Conservation (phyloP, 2,888 invertebrate genomes). For the Lamproptera curius region DNA sequence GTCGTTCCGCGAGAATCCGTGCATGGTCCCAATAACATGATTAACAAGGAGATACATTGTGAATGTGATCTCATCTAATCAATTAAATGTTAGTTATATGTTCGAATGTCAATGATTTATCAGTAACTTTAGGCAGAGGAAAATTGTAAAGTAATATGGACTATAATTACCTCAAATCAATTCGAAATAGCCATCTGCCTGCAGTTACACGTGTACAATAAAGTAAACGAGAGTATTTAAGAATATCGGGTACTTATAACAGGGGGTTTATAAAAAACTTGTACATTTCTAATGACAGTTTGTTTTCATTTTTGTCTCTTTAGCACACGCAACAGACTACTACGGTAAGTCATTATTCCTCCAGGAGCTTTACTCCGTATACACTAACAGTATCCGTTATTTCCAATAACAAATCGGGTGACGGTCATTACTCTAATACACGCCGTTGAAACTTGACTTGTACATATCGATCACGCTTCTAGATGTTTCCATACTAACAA, state of each 20-base stretch:
- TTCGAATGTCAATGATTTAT: neutral
- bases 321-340: conserved; percentile 98
- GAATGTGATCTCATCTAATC: conserved; percentile 38
- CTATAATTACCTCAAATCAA: neutral
- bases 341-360: conserved; percentile 97
- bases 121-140: conserved; percentile 9
- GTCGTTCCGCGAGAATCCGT: conserved; percentile 9
- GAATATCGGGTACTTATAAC: conserved; percentile 22
- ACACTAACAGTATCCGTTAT: conserved; percentile 44
- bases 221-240: conserved; percentile 18
- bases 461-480: conserved; percentile 74
- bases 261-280: conserved; percentile 19
- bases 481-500: conserved; percentile 69
- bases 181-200: neutral
- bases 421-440: conserved; percentile 31
- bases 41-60: conserved; percentile 44
- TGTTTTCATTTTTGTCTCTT: conserved; percentile 69
- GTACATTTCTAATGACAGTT: conserved; percentile 49
- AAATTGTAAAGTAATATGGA: neutral
- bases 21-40: conserved; percentile 53
- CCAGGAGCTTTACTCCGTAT: conserved; percentile 66
- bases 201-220: conserved; percentile 1
- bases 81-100: neutral
- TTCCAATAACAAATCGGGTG: conserved; percentile 34
- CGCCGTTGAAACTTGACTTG: conserved; percentile 41